Base-by-base conservation (phyloP, 2,888 invertebrate genomes). In the Drosophila planitibia region DNA sequence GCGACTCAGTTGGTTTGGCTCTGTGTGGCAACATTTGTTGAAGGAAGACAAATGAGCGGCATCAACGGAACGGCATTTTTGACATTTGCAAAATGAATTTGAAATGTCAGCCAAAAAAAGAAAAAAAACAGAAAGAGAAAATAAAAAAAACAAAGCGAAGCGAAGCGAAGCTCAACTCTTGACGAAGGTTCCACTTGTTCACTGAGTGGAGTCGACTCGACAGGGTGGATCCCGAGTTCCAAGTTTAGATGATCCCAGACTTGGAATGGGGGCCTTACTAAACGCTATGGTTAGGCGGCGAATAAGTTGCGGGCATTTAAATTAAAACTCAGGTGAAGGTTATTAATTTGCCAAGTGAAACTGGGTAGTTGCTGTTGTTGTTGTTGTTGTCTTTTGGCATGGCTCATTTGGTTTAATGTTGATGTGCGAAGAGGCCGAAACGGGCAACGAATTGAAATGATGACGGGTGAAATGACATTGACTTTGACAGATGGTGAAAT, bases 281-380 rank as follows among this genome's bases (percentile, higher is more conserved):
- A 76, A 77, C 62, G 75, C 52, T 74, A 67, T 54, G 82, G 76
- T 79, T 83, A 65, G 74, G 37, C 19, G 37, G 19, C 65, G 71
- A 68, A 75, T 81, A 69, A 83, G 82, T 77, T 70, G 77, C 73
- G 76, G 86, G 85, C 81, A 73, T 88, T 89, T 84, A 81, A 88
- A 83, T 88, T 89, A 90, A 88, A 89, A 81, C 74, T 74, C 85
- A 89, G 87, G 90, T 89, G 89, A 88, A 88, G 91, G 87, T 88
- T 88, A 88, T 88, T 88, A 88, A 88, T 90, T 87, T 80, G 70
- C 70, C 52, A 85, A 76, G 67, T 83, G 72, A 81, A 85, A 81
- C 83, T 85, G 79, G 76, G 70, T 61, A 67, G 76, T 74, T 59
- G 61, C 75, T 68, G 70, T 47, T 55, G 54, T 54, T 66, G 66